Percentiles rank a stretch among this genome's conserved stretches.
These are phyloP conservation scores for Nesometra sesokonis DNA, from an alignment of 35 echinoderm and acorn worm species.

Conservation along the genomic window DNA sequence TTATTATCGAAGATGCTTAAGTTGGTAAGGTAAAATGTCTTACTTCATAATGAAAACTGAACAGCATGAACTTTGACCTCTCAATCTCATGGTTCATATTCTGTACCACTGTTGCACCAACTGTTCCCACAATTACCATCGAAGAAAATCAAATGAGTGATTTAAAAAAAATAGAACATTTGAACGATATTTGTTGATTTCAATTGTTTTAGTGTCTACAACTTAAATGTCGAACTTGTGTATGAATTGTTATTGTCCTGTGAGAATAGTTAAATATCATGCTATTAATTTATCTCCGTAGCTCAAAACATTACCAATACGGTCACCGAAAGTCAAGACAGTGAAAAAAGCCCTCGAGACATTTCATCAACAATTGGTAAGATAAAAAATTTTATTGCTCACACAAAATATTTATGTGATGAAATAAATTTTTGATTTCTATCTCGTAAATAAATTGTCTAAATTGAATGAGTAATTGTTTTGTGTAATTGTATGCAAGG, in stretches of 20 bases:
- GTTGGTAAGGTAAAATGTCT: too few relatives aligned
- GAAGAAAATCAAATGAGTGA: not conserved
- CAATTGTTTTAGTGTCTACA: not conserved
- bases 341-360: slow-evolving; percentile 50
- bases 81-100: too few relatives aligned
- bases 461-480: too few relatives aligned
- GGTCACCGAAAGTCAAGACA: slow-evolving; percentile 72
- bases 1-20: not conserved
- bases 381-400: not conserved
- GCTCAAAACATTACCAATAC: slow-evolving; percentile 75
- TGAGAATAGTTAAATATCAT: not conserved
- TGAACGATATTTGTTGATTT: not conserved
- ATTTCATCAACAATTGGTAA: slow-evolving; percentile 46
- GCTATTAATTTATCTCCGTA: slow-evolving; percentile 10
- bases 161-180: not conserved
- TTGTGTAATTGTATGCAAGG: too few relatives aligned
- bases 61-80: too few relatives aligned
- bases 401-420: not conserved
- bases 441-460: too few relatives aligned
- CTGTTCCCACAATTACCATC: too few relatives aligned
- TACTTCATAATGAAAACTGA: too few relatives aligned
- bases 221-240: not conserved
- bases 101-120: too few relatives aligned
- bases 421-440: not conserved
- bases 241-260: not conserved